Evolutionary conservation across 2,888 invertebrate genomes (phyloP), one percentile per base, ranked within the genome.

Genomic region (Taphrorychus bicolor): DNA sequence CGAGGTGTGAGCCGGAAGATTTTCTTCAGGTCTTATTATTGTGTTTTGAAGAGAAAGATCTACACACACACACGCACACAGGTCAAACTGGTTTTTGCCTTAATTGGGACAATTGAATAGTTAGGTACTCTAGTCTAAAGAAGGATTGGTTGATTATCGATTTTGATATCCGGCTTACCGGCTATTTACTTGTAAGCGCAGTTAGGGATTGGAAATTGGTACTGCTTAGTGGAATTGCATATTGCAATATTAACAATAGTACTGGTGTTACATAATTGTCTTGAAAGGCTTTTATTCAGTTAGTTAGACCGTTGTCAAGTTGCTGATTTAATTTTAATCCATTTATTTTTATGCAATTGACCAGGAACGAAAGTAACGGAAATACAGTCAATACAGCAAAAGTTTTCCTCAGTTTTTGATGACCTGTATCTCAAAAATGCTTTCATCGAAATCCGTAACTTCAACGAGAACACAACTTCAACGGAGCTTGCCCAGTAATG

Each of bases 21-120:
- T 76, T 75, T 75, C 74, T 74, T 74, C 77, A 75, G 76, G 76
- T 75, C 78, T 76, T 77, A 76, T 77, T 75, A 76, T 74, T 75
- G 49, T 64, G 63, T 68, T 68, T 54, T 68, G 49, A 51, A 63
- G 68, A 63, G 66, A 66, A 68, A 64, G 68, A 68, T 59, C 68
- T 64, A 53, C 73, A 72, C 74, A 73, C 74, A 71, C 32, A 32
- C 32, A 32, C 32, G 17, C 45, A 45, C 45, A 45, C 45, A 45
- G 45, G 71, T 73, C 75, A 74, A 70, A 66, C 68, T 68, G 68
- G 68, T 68, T 68, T 59, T 59, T 59, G 56, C 57, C 57, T 64
- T 64, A 68, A 63, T 68, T 63, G 63, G 61, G 59, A 53, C 52
- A 53, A 60, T 66, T 68, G 21, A 57, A 51, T 61, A 56, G 58